Conservation (phyloP, 2,888 invertebrate species). For the Drosophila mayaguana region DNA sequence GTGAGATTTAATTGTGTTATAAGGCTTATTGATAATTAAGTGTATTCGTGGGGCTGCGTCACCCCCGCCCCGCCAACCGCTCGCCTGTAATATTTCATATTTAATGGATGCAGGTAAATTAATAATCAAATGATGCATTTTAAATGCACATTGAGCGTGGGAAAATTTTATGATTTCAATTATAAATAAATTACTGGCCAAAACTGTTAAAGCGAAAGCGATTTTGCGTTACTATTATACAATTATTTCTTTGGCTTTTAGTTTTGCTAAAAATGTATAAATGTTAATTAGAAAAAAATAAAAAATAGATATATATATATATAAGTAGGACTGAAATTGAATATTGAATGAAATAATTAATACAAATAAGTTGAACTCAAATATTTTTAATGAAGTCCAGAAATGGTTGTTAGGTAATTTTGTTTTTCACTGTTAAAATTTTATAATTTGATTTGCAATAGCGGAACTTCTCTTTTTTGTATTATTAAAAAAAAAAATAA, state of each 20-base stretch:
- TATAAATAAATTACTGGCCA: constrained; percentile 14
- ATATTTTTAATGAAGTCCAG: background rate
- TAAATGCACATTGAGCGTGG: constrained; percentile 33
- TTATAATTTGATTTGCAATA: background rate
- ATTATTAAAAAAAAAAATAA: background rate
- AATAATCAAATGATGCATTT: constrained; percentile 30
- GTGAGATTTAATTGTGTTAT: constrained; percentile 54
- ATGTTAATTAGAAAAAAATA: background rate
- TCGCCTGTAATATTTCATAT: constrained; percentile 49
- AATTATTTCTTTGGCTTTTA: background rate
- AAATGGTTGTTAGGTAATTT: background rate
- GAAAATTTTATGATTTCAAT: constrained; percentile 27
- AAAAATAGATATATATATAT: background rate
- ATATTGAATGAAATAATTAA: background rate
- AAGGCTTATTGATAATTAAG: constrained; percentile 61
- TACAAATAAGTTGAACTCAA: background rate
- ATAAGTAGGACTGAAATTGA: too few relatives aligned
- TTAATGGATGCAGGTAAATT: constrained; percentile 78
- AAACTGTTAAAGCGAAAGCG: constrained; percentile 1
- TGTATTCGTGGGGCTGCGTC: constrained; percentile 39
- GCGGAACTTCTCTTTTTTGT: background rate
- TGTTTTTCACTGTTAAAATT: background rate
- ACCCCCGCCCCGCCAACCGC: background rate
- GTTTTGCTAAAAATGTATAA: background rate
- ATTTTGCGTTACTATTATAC: background rate